Conservation (phyloP, 2,113 vertebrate species). For the Andinoacara biseriatus region DNA sequence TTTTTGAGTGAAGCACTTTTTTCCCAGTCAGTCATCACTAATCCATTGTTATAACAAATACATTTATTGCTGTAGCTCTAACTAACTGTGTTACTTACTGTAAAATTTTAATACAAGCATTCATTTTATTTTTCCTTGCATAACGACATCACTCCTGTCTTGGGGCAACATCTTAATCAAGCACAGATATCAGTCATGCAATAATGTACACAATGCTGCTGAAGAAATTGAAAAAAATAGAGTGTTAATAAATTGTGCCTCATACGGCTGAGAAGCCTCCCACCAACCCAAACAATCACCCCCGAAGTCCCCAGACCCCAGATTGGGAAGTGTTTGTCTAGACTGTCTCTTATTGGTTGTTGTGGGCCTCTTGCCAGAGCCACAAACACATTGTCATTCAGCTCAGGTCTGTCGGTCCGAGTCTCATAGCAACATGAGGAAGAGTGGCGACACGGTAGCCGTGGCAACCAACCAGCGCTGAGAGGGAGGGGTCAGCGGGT, state of each 20-base stretch:
- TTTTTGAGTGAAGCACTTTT: not conserved
- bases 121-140: not conserved
- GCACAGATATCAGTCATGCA: not conserved
- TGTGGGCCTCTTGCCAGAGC: slow-evolving; percentile 59
- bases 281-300: slow-evolving; percentile 61
- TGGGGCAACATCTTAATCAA: not conserved
- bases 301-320: slow-evolving; percentile 37
- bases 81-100: not conserved
- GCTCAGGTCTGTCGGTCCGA: slow-evolving; percentile 75
- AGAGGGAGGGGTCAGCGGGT: slow-evolving; percentile 64
- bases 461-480: slow-evolving; percentile 75
- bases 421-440: slow-evolving; percentile 79
- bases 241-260: slow-evolving; percentile 16
- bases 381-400: slow-evolving; percentile 76
- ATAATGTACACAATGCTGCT: not conserved
- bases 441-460: slow-evolving; percentile 76
- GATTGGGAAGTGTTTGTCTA: slow-evolving; percentile 63
- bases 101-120: not conserved
- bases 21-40: no score
- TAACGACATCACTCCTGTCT: not conserved
- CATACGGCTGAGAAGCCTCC: slow-evolving; percentile 34
- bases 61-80: not conserved
- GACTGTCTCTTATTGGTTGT: slow-evolving; percentile 69
- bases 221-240: slow-evolving; percentile 24
- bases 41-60: not conserved